Evolutionary conservation across 1,140 invertebrate species (phyloP).

Genomic region (Bombus impatiens): DNA sequence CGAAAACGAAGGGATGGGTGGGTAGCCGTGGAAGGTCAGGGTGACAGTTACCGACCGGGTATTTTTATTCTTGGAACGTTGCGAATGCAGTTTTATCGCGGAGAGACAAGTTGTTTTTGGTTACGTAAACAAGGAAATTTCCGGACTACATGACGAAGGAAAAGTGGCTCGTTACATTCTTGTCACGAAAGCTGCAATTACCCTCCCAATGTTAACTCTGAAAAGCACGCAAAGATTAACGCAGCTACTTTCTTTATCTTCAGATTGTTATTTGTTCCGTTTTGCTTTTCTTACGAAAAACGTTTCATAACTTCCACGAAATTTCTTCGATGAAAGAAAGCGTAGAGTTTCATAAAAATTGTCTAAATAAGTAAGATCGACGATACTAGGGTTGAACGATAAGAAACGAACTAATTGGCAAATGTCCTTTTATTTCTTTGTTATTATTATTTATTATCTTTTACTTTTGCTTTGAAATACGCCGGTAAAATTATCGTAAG

Average conservation of each 20-base stretch:
- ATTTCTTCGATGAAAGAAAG: not conserved
- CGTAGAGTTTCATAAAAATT: too few relatives aligned
- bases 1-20: constrained; percentile 43
- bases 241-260: not conserved
- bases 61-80: constrained; percentile 27
- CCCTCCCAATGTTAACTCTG: not conserved
- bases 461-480: too few relatives aligned
- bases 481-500: too few relatives aligned
- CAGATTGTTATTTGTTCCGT: not conserved
- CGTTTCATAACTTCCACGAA: fast-evolving
- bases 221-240: not conserved
- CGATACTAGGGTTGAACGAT: too few relatives aligned
- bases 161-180: not conserved
- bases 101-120: not conserved
- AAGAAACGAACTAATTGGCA: too few relatives aligned
- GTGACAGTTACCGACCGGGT: constrained; percentile 14
- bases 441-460: too few relatives aligned
- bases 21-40: constrained; percentile 46
- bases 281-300: not conserved
- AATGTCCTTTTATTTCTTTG: too few relatives aligned
- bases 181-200: not conserved
- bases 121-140: constrained; percentile 22
- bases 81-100: not conserved
- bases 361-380: too few relatives aligned
- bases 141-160: not conserved